Conservation (phyloP, 1,140 invertebrate species). For the Cotesia glomerata region DNA sequence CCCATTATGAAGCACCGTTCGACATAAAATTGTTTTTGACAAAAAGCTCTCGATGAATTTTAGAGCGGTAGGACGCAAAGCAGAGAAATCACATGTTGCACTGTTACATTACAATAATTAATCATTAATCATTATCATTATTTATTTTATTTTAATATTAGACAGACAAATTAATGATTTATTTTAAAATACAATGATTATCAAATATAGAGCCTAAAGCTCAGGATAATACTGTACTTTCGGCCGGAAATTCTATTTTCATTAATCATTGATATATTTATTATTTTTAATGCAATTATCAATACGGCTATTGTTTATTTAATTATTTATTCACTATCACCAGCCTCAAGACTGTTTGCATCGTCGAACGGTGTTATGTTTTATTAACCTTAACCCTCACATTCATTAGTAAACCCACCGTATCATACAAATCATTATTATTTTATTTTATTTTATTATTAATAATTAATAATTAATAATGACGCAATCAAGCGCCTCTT, state of each 20-base stretch:
- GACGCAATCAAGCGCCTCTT: slow-evolving; percentile 15
- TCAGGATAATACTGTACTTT: slow-evolving; percentile 30
- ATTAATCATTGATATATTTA: background rate
- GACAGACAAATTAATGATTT: background rate
- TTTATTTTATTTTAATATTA: slow-evolving; percentile 12
- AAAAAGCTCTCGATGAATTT: slow-evolving; percentile 5
- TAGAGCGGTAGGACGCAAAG: background rate
- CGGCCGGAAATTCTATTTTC: slow-evolving; percentile 21
- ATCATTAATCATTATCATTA: slow-evolving; percentile 12
- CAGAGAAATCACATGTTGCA: slow-evolving; percentile 3
- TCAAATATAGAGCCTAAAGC: slow-evolving; percentile 26
- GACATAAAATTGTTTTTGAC: slow-evolving; percentile 4
- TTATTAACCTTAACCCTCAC: background rate
- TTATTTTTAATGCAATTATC: slow-evolving; percentile 7
- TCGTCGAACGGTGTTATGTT: slow-evolving; percentile 12
- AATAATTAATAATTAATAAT: slow-evolving; percentile 8
- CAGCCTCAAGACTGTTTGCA: background rate
- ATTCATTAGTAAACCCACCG: background rate
- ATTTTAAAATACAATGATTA: slow-evolving; percentile 16
- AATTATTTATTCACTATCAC: background rate
- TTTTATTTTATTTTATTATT: background rate
- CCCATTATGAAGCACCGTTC: background rate
- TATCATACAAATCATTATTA: no score
- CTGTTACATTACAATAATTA: background rate
- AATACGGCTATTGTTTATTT: slow-evolving; percentile 1